Evolutionary conservation across 1,140 invertebrate genomes (phyloP).

Genomic region (Drosophila dunni): DNA sequence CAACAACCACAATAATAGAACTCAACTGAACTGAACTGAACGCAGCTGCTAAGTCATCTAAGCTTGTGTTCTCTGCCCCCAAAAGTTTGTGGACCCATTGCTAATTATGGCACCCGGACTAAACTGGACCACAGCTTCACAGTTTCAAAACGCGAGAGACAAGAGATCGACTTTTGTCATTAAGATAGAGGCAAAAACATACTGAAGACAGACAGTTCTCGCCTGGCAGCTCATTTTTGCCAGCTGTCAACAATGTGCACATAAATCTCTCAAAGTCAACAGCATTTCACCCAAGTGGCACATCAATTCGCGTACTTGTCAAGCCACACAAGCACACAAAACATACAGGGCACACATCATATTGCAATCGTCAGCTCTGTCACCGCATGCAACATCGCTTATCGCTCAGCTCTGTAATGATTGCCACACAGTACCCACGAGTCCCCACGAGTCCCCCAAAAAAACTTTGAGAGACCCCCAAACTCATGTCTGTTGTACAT

Average conservation of each 20-base stretch:
- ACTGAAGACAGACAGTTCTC: not conserved
- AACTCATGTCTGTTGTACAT: conserved; percentile 62
- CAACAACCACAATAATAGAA: conserved; percentile 40
- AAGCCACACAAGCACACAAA: conserved; percentile 21
- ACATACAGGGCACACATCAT: conserved; percentile 52
- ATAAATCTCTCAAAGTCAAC: conserved; percentile 82
- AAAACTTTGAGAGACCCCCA: not conserved
- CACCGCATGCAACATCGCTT: conserved; percentile 79
- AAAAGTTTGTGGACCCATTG: conserved; percentile 43
- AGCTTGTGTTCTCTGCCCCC: conserved; percentile 38
- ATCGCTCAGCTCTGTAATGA: conserved; percentile 80
- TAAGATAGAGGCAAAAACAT: conserved; percentile 7
- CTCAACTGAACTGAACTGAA: conserved; percentile 35
- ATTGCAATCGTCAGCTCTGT: conserved; percentile 78
- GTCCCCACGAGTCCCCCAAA: not conserved
- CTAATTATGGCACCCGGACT: conserved; percentile 67
- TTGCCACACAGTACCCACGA: conserved; percentile 44
- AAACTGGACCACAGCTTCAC: conserved; percentile 15
- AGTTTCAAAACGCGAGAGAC: not conserved
- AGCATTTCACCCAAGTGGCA: conserved; percentile 75
- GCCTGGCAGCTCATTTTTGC: conserved; percentile 72
- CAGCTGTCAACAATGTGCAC: conserved; percentile 64
- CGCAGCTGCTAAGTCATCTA: conserved; percentile 45
- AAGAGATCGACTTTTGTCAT: conserved; percentile 2
- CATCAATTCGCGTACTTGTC: conserved; percentile 78